Evolutionary conservation across 2,113 vertebrate species (phyloP).

Genomic region (Mohoua ochrocephala): DNA sequence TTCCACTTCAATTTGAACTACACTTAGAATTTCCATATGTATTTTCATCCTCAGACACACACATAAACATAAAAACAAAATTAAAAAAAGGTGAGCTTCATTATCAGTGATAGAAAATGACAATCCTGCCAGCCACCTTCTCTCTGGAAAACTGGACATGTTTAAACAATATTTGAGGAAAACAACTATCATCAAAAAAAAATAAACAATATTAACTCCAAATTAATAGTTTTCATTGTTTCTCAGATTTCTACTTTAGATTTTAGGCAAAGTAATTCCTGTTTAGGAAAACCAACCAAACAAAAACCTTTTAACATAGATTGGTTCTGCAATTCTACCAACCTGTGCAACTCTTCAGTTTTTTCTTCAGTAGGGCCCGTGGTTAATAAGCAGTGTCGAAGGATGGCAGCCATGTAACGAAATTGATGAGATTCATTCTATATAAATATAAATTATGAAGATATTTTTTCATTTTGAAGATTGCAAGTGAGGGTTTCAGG

Average conservation of each 20-base stretch:
- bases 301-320: not conserved
- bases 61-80: not conserved
- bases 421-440: slow-evolving; percentile 91
- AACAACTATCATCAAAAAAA: not conserved
- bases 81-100: not conserved
- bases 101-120: not conserved
- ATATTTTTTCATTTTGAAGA: slow-evolving; percentile 64
- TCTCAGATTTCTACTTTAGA: not conserved
- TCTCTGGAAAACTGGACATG: not conserved
- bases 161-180: not conserved
- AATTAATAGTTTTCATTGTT: not conserved
- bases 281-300: not conserved
- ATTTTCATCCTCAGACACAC: not conserved
- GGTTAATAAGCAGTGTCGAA: slow-evolving; percentile 91
- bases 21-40: not conserved
- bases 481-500: slow-evolving; percentile 42
- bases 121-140: not conserved
- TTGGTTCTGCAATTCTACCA: slow-evolving; percentile 35
- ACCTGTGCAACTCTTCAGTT: slow-evolving; percentile 97
- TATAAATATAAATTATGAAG: slow-evolving; percentile 66
- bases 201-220: not conserved
- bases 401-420: slow-evolving; percentile 86
- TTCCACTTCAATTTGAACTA: not conserved
- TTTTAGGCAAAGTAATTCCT: not conserved
- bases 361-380: slow-evolving; percentile 89